Evolutionary conservation across 1,140 invertebrate species (phyloP), one percentile per base, ranked within the genome.

Genomic region (Bombus turneri): DNA sequence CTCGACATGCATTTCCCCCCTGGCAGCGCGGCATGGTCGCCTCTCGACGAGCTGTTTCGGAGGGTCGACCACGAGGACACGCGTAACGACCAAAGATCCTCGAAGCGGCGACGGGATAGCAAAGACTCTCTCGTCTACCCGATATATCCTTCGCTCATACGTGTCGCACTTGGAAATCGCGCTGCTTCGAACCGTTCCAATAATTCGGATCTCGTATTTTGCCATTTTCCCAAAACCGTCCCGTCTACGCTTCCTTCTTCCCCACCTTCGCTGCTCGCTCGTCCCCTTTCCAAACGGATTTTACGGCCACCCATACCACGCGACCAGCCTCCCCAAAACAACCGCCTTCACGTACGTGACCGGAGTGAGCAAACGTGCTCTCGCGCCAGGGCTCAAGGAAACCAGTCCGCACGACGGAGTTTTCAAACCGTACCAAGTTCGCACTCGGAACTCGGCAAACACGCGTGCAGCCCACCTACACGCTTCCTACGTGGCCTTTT

Each of bases 131-230:
- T 57, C 73, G 43, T 41, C 28, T 43, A 25, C 28, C 3, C 73
- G 59, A 85, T 85, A 88, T 88, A 74, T 87, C 86, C 81, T 62
- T 84, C 69, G 34, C 22, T 81, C 71, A 82, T 83, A 82, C 88
- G 86, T 89, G 88, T 85, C 86, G 83, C 83, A 86, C 83, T 88
- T 89, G 87, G 78, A 88, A 89, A 89, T 89, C 87, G 87, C 86
- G 83, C 64, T 47, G 75, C 71, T 90, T 86, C 83, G 79, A 78
- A 76, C 15, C 71, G 71, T 72, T 80, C 81, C 89, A 84, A 90
- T 90, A 90, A 90, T 90, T 90, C 86, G 83, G 83, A 81, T 88
- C 86, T 75, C 86, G 88, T 88, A 90, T 90, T 91, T 91, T 80
- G 88, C 87, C 79, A 90, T 90, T 91, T 90, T 85, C 78, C 75